Evolutionary conservation across 2,797 vertebrate species (phyloP).

Genomic region (Labeo calbasu): DNA sequence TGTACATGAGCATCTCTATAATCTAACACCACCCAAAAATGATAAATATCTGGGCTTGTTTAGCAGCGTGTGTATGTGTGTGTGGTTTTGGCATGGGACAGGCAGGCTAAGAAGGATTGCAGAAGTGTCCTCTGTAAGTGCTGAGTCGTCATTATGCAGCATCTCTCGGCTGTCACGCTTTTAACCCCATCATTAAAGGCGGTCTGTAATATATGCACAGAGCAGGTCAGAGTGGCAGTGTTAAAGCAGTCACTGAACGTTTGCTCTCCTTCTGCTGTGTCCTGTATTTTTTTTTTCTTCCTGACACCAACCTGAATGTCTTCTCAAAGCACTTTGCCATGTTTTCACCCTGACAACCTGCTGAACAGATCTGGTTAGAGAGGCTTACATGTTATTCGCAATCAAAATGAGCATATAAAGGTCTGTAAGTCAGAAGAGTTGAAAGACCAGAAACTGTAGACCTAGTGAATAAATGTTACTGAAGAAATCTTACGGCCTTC

Average conservation of each 20-base stretch:
- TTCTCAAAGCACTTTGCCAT: conserved; percentile 40
- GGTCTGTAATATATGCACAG: conserved; percentile 60
- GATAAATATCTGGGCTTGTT: conserved; percentile 34
- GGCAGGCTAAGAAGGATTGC: conserved; percentile 56
- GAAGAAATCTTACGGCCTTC: background rate
- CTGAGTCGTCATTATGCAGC: conserved; percentile 70
- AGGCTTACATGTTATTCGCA: conserved; percentile 1
- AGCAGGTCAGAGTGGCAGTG: conserved; percentile 56
- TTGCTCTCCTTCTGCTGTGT: conserved; percentile 54
- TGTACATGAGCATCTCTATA: conserved; percentile 25
- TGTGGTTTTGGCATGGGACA: conserved; percentile 63
- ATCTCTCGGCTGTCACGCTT: conserved; percentile 55
- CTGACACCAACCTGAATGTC: conserved; percentile 50
- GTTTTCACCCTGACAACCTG: conserved; percentile 44
- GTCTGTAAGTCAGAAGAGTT: background rate
- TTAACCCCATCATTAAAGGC: conserved; percentile 62
- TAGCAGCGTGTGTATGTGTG: conserved; percentile 11
- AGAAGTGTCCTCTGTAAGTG: conserved; percentile 74
- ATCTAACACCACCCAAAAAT: conserved; percentile 37
- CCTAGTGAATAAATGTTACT: background rate
- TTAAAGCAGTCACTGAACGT: conserved; percentile 54
- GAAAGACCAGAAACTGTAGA: background rate
- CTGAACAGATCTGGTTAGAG: conserved; percentile 32
- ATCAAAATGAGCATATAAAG: conserved; percentile 22
- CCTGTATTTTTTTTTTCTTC: conserved; percentile 17